Evolutionary conservation across 2,797 vertebrate species (phyloP), one percentile per base, ranked within the genome.

Genomic region (Myotis planiceps): DNA sequence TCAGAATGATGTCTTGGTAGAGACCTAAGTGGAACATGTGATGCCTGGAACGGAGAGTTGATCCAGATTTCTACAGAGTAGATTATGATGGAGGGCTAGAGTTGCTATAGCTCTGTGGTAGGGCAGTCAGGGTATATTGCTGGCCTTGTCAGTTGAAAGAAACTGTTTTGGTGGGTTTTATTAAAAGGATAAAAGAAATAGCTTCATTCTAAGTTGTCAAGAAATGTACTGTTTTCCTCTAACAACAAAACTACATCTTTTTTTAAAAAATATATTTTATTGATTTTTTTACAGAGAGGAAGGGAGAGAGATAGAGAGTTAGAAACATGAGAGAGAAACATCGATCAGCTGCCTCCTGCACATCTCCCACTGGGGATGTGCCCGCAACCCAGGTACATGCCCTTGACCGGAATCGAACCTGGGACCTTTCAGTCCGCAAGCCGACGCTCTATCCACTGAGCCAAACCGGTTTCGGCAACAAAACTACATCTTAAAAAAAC

Each of bases 151-250:
- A 51, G 34, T 15, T 65, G 51, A 92, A 95, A 82, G 42, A 86
- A 89, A 79, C 47, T 42, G 27, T 75, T 92, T 80, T 32, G 63
- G 49, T 96, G 51, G 27, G 60, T 86, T 76, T 68, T 86, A 78
- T 29, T 68, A 69, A 71, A 65, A 83, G 39, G 34, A 58, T 60
- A 66, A 37, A 89, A 78, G 23, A 88, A 75, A 72, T 69, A 82
- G 14, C 84, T 82, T 71, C 32, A 81, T 88, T 85, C n/a, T 27
- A 87, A 87, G 0, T 82, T 86, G 32, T 32, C 5, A 37, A 65
- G 37, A 89, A 96, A 51, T 89, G 29, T 75, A 79, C 71, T 72
- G 9, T 68, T 78, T 63, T 86, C 21, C 34, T 94, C 37, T 32
- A 51, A 47, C 21, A 79, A 45, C 25, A 39, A 75, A 87, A 75